Evolutionary conservation across 1,140 invertebrate genomes (phyloP).

Genomic region (Microplitis mediator): DNA sequence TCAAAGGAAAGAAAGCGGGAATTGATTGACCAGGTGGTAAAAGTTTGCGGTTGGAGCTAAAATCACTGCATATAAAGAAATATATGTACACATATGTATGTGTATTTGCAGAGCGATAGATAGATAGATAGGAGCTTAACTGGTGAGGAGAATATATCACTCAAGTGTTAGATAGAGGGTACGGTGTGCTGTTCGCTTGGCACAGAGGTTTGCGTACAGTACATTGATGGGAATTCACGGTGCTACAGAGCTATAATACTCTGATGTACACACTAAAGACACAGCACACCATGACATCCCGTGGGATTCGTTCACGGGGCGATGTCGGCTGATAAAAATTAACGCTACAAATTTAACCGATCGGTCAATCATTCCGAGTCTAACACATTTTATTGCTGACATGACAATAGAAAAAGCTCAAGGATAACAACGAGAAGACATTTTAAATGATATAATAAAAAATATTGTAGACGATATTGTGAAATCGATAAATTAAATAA

Average conservation of each 20-base stretch:
- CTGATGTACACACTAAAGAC: not conserved
- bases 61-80: conserved; percentile 19
- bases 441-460: too few relatives aligned
- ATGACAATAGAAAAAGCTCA: too few relatives aligned
- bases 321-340: not conserved
- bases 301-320: conserved; percentile 1
- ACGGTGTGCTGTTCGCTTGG: conserved; percentile 6
- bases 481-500: too few relatives aligned
- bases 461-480: too few relatives aligned
- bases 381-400: not conserved
- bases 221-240: not conserved
- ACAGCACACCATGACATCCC: not conserved
- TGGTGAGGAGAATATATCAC: conserved; percentile 21
- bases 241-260: not conserved
- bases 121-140: too few relatives aligned
- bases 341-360: not conserved
- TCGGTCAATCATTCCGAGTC: not conserved
- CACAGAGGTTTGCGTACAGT: not conserved
- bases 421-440: too few relatives aligned
- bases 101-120: too few relatives aligned
- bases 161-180: not conserved
- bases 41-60: not conserved
- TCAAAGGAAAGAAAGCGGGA: too few relatives aligned
- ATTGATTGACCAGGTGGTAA: conserved; percentile 19
- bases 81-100: conserved; percentile 1